Percentiles rank a stretch among this genome's conserved stretches.
phyloP scores from a whole-genome alignment of 2,797 vertebrate genomes.

The Philypnodon macrostomus region DNA sequence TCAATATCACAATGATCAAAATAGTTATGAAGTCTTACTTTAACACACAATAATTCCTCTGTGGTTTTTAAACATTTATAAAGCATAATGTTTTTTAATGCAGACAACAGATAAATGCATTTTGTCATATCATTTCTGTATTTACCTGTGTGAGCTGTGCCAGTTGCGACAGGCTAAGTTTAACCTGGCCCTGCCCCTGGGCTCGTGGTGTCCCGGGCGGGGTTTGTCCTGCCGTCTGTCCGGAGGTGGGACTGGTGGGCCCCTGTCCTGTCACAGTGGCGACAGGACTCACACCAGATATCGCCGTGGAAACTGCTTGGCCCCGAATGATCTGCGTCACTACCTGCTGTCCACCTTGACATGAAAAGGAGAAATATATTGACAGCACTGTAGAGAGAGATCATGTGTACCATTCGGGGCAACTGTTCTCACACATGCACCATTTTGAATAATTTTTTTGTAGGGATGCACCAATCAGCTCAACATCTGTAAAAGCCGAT shows the following conservation, averaged over 20 bases:
- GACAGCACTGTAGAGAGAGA: background rate
- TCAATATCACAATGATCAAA: no score
- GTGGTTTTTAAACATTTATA: no score
- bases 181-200: constrained; percentile 91
- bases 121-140: constrained; percentile 76
- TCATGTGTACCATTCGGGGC: no score
- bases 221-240: constrained; percentile 67
- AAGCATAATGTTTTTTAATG: no score
- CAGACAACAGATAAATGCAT: background rate
- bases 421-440: no score
- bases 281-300: constrained; percentile 80
- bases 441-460: background rate
- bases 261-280: constrained; percentile 78
- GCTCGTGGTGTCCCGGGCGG: constrained; percentile 75
- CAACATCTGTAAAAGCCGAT: no score
- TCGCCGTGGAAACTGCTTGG: constrained; percentile 88
- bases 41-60: no score
- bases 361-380: constrained; percentile 6
- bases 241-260: constrained; percentile 62
- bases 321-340: constrained; percentile 94
- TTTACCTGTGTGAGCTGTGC: constrained; percentile 92
- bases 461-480: no score
- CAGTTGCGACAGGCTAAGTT: constrained; percentile 93
- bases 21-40: no score
- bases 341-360: constrained; percentile 89